Evolutionary conservation across 2,797 vertebrate genomes (phyloP).

Genomic region (Lepilemur ruficaudatus): DNA sequence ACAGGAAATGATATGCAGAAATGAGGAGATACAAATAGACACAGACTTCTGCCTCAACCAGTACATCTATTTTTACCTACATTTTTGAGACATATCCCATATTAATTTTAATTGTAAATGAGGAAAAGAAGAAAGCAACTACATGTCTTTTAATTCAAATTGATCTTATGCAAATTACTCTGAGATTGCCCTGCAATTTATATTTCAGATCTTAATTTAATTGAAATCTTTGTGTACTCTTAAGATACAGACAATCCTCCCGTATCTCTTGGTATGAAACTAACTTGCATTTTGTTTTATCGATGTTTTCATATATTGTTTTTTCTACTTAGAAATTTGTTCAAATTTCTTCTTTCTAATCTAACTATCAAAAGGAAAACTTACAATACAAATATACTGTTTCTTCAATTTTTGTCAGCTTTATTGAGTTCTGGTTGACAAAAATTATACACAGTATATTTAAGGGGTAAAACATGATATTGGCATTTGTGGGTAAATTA

Average conservation of each 20-base stretch:
- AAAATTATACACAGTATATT: neutral
- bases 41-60: neutral
- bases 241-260: accelerated
- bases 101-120: neutral
- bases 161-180: neutral
- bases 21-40: neutral
- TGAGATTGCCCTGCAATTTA: neutral
- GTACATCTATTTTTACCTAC: neutral
- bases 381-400: neutral
- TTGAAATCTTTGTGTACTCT: neutral
- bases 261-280: neutral
- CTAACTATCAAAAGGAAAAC: neutral
- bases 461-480: neutral
- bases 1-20: neutral
- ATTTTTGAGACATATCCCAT: neutral
- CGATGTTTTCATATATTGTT: neutral
- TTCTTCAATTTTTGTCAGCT: neutral
- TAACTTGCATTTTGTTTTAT: neutral
- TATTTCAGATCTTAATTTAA: neutral
- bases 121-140: neutral
- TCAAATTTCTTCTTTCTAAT: neutral
- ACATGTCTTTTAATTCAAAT: neutral
- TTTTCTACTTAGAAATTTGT: neutral
- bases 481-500: neutral
- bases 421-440: neutral